Evolutionary conservation across 2,888 invertebrate species (phyloP), one percentile per base, ranked within the genome.

Genomic region (Chaetoderma sp.): DNA sequence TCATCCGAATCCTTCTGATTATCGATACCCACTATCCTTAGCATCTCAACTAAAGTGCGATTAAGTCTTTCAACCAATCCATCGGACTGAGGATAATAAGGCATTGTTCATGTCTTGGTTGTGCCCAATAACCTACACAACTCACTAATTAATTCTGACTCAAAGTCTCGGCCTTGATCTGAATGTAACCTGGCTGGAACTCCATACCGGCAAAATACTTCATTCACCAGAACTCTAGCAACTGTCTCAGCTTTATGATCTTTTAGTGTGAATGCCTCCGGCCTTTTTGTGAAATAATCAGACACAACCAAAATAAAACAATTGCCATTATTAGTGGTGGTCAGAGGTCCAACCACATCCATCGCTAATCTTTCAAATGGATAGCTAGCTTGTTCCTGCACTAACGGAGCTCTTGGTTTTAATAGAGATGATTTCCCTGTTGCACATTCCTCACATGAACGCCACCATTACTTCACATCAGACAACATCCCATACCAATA

Each of bases 211-310:
- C 63, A 63, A 8, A 70, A 60, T n/a, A 70, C 55, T 18, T 47
- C 42, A 13, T 67, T 62, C 10, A 73, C 63, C 10, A 75, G 45
- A 27, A 57, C 62, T 23, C 58, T 30, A 16, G 71, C 73, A 30
- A 71, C 66, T 25, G 72, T 72, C 6, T 57, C 50, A 18, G 71
- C 70, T 59, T 71, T 62, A 30, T 57, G 56, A 54, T 74, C 61
- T 54, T 32, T n/a, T 0, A 73, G 54, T 8, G 66, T 49, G 32
- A 63, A 39, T 2, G 65, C 63, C 25, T 71, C 63, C 0, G 60
- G 21, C 58, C 64, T 68, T 50, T 66, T 68, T 4, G 68, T 63
- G 56, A 71, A 70, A 56, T 68, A 66, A 45, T 68, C 65, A 18
- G 50, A 55, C 4, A 66, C 55, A 13, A 68, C 65, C 28, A 68